Evolutionary conservation across 1,140 invertebrate species (phyloP).

Genomic region (Zaprionus africanus): DNA sequence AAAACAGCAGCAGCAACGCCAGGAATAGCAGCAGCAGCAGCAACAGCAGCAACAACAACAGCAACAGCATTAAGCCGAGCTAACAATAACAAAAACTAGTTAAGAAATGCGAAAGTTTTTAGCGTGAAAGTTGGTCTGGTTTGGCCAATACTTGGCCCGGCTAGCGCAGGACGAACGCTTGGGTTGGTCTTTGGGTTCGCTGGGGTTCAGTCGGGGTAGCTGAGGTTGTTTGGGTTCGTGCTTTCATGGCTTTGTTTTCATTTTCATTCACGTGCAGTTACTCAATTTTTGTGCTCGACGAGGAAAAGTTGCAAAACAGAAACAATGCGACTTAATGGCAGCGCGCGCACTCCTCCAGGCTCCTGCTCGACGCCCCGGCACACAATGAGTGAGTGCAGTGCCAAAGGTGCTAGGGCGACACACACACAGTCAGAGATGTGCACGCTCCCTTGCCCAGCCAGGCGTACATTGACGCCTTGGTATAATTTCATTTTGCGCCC

Average conservation of each 20-base stretch:
- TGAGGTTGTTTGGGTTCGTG: conserved; percentile 1
- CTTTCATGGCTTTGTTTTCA: conserved; percentile 66
- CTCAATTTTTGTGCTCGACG: conserved; percentile 74
- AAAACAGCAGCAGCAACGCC: conserved; percentile 16
- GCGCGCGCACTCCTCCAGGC: conserved; percentile 37
- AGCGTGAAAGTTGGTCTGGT: conserved; percentile 71
- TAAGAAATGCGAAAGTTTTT: conserved; percentile 82
- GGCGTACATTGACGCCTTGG: conserved; percentile 51
- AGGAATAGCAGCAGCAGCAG: conserved; percentile 19
- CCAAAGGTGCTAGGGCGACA: conserved; percentile 32
- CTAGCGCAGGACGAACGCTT: not conserved
- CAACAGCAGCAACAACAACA: conserved; percentile 25
- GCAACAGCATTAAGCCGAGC: conserved; percentile 37
- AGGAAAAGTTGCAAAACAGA: conserved; percentile 52
- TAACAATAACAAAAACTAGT: conserved; percentile 82
- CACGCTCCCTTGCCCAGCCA: not conserved
- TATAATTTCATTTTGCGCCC: conserved; percentile 71
- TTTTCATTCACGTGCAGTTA: conserved; percentile 80
- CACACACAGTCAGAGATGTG: conserved; percentile 1
- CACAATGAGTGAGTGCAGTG: conserved; percentile 41
- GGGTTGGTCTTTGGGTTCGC: not conserved
- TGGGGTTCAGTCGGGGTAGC: not conserved
- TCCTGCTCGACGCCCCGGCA: conserved; percentile 1
- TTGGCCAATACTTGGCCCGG: conserved; percentile 2
- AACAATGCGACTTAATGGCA: conserved; percentile 66